Percentiles rank a stretch among this genome's conserved stretches.
Conservation (phyloP, 2,113 vertebrate species). For the Silurus asotus region DNA sequence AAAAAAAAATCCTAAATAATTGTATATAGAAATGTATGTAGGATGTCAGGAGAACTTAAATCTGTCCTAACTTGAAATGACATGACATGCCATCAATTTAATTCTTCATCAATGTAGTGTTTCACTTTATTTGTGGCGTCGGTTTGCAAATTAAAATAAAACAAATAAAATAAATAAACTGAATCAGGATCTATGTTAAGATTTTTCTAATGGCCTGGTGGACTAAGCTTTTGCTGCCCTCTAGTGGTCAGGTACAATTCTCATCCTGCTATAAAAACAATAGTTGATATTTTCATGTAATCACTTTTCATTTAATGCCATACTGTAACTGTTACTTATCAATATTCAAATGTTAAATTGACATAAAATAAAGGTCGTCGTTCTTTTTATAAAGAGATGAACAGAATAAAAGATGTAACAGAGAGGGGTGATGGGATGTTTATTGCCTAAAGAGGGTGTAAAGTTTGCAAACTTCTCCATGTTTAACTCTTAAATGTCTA, state of each 20-base stretch:
- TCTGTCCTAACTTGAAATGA: neutral
- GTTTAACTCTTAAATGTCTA: constrained; percentile 4
- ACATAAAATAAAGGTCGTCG: neutral
- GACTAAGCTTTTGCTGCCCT: constrained; percentile 24
- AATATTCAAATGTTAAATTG: neutral
- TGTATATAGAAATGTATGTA: too few relatives aligned
- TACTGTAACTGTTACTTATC: neutral
- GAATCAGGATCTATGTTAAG: neutral
- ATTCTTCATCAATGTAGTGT: neutral
- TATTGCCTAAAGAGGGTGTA: constrained; percentile 6
- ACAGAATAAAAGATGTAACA: neutral
- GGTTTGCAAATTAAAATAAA: too few relatives aligned
- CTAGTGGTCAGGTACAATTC: constrained; percentile 8
- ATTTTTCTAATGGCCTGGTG: neutral
- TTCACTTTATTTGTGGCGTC: neutral
- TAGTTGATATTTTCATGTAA: neutral
- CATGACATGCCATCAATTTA: neutral
- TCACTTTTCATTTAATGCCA: neutral
- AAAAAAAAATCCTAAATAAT: too few relatives aligned
- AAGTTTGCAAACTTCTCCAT: constrained; percentile 23
- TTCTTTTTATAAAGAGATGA: neutral
- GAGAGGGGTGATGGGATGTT: neutral
- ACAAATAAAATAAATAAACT: too few relatives aligned
- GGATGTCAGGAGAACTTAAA: neutral
- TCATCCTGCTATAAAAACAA: neutral